These are phyloP conservation scores for Babyrousa celebensis DNA, from an alignment of 2,797 vertebrate species.

Conservation along the genomic window DNA sequence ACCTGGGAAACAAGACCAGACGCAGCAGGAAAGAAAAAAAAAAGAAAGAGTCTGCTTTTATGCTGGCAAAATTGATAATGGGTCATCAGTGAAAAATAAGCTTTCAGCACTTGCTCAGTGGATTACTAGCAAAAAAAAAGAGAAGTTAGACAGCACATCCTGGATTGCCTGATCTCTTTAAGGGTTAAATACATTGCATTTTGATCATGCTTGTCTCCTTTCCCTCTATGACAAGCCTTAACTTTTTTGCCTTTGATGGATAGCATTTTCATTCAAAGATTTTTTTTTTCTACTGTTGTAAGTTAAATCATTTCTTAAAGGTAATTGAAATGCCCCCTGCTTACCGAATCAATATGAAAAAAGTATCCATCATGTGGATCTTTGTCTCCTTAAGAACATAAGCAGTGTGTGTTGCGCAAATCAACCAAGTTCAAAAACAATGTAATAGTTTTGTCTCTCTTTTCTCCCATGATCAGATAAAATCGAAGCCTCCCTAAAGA, in stretches of 20 bases:
- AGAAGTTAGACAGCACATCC: too few species aligned
- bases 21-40: not conserved
- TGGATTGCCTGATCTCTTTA: not conserved
- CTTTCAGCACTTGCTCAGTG: not conserved
- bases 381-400: conserved; percentile 65
- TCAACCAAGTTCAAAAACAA: conserved; percentile 71
- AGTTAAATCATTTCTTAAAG: conserved; percentile 81
- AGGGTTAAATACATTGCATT: conserved; percentile 60
- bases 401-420: conserved; percentile 67
- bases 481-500: conserved; percentile 65
- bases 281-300: conserved; percentile 72
- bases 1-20: conserved; percentile 23
- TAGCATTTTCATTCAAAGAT: conserved; percentile 80
- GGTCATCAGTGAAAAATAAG: not conserved
- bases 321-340: conserved; percentile 60
- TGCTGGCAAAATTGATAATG: not conserved
- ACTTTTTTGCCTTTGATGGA: conserved; percentile 72
- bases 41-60: not conserved
- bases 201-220: conserved; percentile 67
- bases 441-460: conserved; percentile 60
- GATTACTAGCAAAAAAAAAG: not conserved
- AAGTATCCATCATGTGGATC: not conserved
- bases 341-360: conserved; percentile 76
- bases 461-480: conserved; percentile 32
- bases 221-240: conserved; percentile 71